phyloP scores from a whole-genome alignment of 2,797 vertebrate genomes.

The Takifugu rubripes region DNA sequence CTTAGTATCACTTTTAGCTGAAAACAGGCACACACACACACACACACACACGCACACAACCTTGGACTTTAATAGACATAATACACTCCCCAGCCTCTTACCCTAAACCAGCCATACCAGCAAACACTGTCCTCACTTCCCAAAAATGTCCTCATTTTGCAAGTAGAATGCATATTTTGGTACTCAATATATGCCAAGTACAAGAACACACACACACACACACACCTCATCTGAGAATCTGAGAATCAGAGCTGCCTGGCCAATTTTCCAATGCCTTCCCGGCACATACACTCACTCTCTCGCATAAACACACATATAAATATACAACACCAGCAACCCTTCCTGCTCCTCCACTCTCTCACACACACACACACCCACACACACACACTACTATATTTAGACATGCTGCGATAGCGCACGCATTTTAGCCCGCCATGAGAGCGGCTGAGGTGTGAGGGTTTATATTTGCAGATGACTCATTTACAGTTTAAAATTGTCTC shows the following conservation, averaged over 20 bases:
- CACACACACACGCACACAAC: slow-evolving; percentile 9
- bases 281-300: slow-evolving; percentile 30
- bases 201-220: neutral
- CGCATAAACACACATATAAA: slow-evolving; percentile 56
- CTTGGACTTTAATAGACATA: too few species aligned
- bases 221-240: neutral
- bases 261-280: slow-evolving; percentile 52
- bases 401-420: slow-evolving; percentile 42
- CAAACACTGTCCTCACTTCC: too few species aligned
- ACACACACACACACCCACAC: slow-evolving; percentile 15
- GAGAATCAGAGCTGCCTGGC: slow-evolving; percentile 44
- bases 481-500: neutral
- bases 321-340: slow-evolving; percentile 37
- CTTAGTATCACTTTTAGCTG: too few species aligned
- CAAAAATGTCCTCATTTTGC: too few species aligned
- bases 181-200: too few species aligned
- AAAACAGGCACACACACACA: neutral
- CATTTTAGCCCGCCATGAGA: slow-evolving; percentile 30
- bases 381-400: slow-evolving; percentile 63
- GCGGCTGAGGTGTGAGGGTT: slow-evolving; percentile 14
- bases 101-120: too few species aligned
- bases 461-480: slow-evolving; percentile 20
- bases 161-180: too few species aligned
- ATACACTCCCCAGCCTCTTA: too few species aligned
- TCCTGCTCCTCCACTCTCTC: slow-evolving; percentile 16